Conservation (phyloP, 30 jellyfish, hydroid and myxozoan genomes). For the Pelagia noctiluca region DNA sequence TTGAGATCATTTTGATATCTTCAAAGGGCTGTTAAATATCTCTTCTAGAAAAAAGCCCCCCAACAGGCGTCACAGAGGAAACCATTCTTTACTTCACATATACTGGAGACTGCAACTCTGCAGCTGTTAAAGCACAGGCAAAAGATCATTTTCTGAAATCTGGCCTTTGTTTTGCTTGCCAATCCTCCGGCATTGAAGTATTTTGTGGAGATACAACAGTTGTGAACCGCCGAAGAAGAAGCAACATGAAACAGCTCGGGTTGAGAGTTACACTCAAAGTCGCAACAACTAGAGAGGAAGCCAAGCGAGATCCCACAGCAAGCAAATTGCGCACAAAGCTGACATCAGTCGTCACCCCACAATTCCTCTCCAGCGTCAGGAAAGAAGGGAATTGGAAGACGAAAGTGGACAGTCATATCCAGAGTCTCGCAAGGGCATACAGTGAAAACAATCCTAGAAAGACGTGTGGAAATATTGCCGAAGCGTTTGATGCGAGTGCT, state of each 20-base stretch:
- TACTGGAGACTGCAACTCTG: conserved; percentile 70
- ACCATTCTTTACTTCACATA: conserved; percentile 27
- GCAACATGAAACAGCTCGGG: conserved; percentile 36
- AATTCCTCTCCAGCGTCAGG: conserved; percentile 32
- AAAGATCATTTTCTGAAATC: conserved; percentile 23
- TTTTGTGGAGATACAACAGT: conserved; percentile 72
- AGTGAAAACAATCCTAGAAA: neutral
- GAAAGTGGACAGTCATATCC: conserved; percentile 3
- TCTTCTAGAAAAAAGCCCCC: conserved; percentile 56
- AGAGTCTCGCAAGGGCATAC: neutral
- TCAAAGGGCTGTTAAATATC: no score
- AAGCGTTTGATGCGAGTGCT: conserved; percentile 13
- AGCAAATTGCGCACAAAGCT: conserved; percentile 33
- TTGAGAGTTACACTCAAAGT: conserved; percentile 38
- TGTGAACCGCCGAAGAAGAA: conserved; percentile 65
- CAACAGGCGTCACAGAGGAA: conserved; percentile 58
- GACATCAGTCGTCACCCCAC: conserved; percentile 59
- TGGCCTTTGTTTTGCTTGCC: conserved; percentile 29
- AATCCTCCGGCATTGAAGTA: conserved; percentile 22
- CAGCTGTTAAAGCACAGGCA: conserved; percentile 63
- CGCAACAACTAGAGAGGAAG: conserved; percentile 59
- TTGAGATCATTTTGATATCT: no score
- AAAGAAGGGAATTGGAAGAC: neutral
- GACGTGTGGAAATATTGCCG: conserved; percentile 46
- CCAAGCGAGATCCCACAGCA: conserved; percentile 51